Percentiles rank a stretch among this genome's conserved stretches.
phyloP scores from a whole-genome alignment of 2,113 vertebrate species.

The Thalassoma bifasciatum region DNA sequence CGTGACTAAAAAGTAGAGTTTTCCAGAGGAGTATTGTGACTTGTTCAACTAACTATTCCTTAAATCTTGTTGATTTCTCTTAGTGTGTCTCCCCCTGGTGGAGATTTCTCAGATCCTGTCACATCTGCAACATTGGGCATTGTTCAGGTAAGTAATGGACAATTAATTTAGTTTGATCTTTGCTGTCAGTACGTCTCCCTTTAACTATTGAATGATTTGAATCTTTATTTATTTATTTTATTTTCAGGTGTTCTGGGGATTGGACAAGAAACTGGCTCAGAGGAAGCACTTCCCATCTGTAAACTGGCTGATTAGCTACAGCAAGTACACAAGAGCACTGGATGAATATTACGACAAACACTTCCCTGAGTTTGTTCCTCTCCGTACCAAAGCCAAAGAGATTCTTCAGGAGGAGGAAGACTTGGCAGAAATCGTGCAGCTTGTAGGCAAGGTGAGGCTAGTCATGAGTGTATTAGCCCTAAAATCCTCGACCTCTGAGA shows the following conservation, averaged over 20 bases:
- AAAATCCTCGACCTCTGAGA: too few relatives aligned
- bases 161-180: not conserved
- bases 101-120: constrained; percentile 98
- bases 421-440: constrained; percentile 97
- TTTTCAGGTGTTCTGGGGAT: constrained; percentile 95
- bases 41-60: not conserved
- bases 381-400: constrained; percentile 96
- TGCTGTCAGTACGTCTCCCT: not conserved
- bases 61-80: constrained; percentile 32
- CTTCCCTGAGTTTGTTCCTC: constrained; percentile 94
- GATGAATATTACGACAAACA: constrained; percentile 98
- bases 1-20: too few relatives aligned
- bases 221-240: not conserved
- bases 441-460: constrained; percentile 92
- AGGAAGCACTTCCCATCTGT: constrained; percentile 98
- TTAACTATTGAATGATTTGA: not conserved
- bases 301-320: constrained; percentile 99
- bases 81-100: constrained; percentile 97
- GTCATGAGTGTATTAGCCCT: too few relatives aligned
- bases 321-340: constrained; percentile 94
- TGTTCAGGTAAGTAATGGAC: constrained; percentile 84
- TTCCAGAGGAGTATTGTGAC: not conserved
- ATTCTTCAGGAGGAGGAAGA: constrained; percentile 98
- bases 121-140: constrained; percentile 97
- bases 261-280: constrained; percentile 98